Conservation (phyloP, 2,888 invertebrate species). For the Stenurella melanura region DNA sequence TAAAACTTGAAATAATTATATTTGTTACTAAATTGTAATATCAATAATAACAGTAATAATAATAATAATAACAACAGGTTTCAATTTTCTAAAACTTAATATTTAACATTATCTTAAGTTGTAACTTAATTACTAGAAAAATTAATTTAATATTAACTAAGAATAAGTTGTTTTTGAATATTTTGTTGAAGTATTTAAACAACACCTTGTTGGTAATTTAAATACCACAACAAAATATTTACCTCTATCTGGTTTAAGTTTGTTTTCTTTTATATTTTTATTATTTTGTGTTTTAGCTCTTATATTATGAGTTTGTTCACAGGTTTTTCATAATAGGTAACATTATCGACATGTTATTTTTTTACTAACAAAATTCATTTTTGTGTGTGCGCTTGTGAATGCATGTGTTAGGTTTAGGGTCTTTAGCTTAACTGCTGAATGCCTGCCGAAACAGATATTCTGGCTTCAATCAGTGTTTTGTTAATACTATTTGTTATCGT, state of each 20-base stretch:
- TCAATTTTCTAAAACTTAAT: slow-evolving; percentile 15
- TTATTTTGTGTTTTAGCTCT: slow-evolving; percentile 42
- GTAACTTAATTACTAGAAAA: slow-evolving; percentile 37
- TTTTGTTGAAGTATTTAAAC: slow-evolving; percentile 18
- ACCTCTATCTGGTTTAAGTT: slow-evolving; percentile 7
- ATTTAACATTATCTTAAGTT: slow-evolving; percentile 37
- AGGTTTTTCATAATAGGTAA: slow-evolving; percentile 65
- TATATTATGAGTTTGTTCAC: slow-evolving; percentile 57
- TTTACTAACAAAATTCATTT: slow-evolving; percentile 65
- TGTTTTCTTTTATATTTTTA: slow-evolving; percentile 29
- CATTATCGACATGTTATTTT: slow-evolving; percentile 60
- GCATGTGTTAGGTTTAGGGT: slow-evolving; percentile 72
- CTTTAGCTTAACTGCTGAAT: slow-evolving; percentile 58
- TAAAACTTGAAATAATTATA: slow-evolving; percentile 21
- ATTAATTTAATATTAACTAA: slow-evolving; percentile 37
- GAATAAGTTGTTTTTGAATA: slow-evolving; percentile 32
- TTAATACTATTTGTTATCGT: slow-evolving; percentile 13
- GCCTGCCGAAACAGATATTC: slow-evolving; percentile 33
- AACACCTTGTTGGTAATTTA: not conserved
- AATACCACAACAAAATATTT: slow-evolving; percentile 12
- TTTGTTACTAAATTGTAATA: slow-evolving; percentile 27
- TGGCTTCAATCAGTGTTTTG: slow-evolving; percentile 16
- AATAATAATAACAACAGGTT: not conserved
- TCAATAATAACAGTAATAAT: too few relatives aligned
- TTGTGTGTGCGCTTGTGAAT: slow-evolving; percentile 72